Conservation (phyloP, 1,140 invertebrate genomes). For the Drosophila asahinai region DNA sequence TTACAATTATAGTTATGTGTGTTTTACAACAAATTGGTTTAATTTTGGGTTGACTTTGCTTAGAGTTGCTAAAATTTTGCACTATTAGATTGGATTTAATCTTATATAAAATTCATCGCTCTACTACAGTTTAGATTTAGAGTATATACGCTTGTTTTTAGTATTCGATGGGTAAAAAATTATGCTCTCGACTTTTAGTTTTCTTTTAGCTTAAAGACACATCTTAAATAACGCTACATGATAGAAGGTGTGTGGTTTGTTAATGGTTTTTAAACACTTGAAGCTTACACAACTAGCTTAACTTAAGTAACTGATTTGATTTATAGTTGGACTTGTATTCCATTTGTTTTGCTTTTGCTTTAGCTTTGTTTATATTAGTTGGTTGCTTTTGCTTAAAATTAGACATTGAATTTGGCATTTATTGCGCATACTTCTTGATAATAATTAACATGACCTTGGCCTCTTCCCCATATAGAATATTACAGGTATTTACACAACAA, state of each 20-base stretch:
- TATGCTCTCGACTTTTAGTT: constrained; percentile 62
- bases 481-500: constrained; percentile 66
- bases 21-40: constrained; percentile 78
- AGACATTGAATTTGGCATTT: constrained; percentile 81
- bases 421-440: constrained; percentile 71
- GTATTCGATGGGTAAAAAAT: constrained; percentile 81
- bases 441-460: constrained; percentile 59
- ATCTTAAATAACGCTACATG: constrained; percentile 49
- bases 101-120: constrained; percentile 74
- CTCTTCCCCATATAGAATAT: constrained; percentile 47
- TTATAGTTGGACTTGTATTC: constrained; percentile 70
- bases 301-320: constrained; percentile 60
- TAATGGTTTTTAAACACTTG: constrained; percentile 46
- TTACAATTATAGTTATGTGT: constrained; percentile 53
- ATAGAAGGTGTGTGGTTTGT: constrained; percentile 51
- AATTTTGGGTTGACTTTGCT: constrained; percentile 20
- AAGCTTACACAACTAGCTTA: constrained; percentile 66
- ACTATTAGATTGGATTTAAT: constrained; percentile 72
- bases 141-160: constrained; percentile 42
- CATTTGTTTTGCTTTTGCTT: constrained; percentile 15
- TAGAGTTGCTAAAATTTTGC: constrained; percentile 69
- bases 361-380: constrained; percentile 49
- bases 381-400: constrained; percentile 72
- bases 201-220: constrained; percentile 55
- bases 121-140: constrained; percentile 63